These are phyloP conservation scores for Apeira syringaria DNA, from an alignment of 2,888 invertebrate species.

Conservation along the genomic window DNA sequence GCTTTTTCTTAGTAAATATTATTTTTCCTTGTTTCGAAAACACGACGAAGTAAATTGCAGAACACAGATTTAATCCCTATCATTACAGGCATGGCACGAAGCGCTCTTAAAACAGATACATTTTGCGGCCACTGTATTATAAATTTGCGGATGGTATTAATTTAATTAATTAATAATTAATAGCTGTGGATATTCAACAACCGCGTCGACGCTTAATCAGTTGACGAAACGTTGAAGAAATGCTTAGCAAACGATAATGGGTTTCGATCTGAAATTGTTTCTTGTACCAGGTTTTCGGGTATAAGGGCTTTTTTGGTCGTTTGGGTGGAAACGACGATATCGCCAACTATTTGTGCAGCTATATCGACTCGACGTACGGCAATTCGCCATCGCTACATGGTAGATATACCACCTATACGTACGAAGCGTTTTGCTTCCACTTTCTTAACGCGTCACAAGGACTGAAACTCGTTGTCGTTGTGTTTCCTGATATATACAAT, in stretches of 20 bases:
- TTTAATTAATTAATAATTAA: slow-evolving; percentile 24
- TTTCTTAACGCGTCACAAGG: no score
- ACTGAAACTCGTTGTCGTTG: no score
- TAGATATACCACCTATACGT: no score
- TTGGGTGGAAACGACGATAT: no score
- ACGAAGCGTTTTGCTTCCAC: no score
- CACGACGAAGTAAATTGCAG: slow-evolving; percentile 11
- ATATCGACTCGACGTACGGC: no score
- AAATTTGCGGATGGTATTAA: slow-evolving; percentile 25
- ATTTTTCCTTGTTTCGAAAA: slow-evolving; percentile 1
- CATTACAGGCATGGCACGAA: slow-evolving; percentile 26
- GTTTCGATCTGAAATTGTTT: background rate
- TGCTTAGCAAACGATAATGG: slow-evolving; percentile 9
- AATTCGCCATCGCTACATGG: no score
- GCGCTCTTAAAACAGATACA: slow-evolving; percentile 17
- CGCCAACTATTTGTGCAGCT: no score
- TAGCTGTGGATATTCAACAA: slow-evolving; percentile 13
- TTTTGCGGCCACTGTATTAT: slow-evolving; percentile 21
- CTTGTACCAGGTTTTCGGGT: no score
- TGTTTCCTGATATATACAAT: no score
- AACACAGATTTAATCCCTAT: slow-evolving; percentile 23
- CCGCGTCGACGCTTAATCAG: slow-evolving; percentile 13
- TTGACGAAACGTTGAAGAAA: slow-evolving; percentile 5
- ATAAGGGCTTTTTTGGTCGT: no score
- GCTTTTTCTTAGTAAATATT: no score